Base-by-base conservation (phyloP, 2,797 vertebrate genomes). In the Hafferia zeledoni region DNA sequence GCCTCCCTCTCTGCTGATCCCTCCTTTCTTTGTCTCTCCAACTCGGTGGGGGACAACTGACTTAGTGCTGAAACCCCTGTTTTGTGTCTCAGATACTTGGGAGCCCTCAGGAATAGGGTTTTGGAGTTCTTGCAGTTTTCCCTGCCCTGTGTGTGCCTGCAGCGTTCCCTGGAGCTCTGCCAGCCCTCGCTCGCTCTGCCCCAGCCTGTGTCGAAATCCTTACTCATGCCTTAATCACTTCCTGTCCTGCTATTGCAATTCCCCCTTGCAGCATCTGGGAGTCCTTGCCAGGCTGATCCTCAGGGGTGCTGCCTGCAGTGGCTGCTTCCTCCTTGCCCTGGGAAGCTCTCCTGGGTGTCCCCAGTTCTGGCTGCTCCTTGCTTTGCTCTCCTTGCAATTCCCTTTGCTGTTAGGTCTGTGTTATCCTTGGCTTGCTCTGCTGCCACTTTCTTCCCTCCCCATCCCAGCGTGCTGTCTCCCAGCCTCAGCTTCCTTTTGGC, bases 191-290 rank as follows among this genome's bases (percentile, higher is more conserved):
- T 92, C 0, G 0, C 78, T 78, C 80, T 74, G 82, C 18, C 65
- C 89, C n/a, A 39, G 88, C 49, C 78, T 78, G 30, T 68, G 43
- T 31, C 49, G 75, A 70, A 93, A 55, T 35, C 81, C 92, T 95
- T 93, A 89, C 88, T 96, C 94, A 94, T 63, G 64, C 81, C 64
- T 95, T 80, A 92, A 87, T 96, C 90, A 83, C 89, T 96, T 95
- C 93, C 90, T 1, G 13, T 28, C 81, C 47, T 1, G 4, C 44
- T 52, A n/a, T 65, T 64, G 89, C 85, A 87, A 19, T 53, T 69
- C 69, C 52, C 47, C 27, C 41, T 69, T 1, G 0, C 63, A 65
- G 67, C 83, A 77, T 89, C 90, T 92, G 55, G 35, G 64, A 74
- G 22, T 37, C 90, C 43, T 49, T 43, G 43, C 65, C 39, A 5